Evolutionary conservation across 2,113 vertebrate species (phyloP).

Genomic region (Limanda limanda): DNA sequence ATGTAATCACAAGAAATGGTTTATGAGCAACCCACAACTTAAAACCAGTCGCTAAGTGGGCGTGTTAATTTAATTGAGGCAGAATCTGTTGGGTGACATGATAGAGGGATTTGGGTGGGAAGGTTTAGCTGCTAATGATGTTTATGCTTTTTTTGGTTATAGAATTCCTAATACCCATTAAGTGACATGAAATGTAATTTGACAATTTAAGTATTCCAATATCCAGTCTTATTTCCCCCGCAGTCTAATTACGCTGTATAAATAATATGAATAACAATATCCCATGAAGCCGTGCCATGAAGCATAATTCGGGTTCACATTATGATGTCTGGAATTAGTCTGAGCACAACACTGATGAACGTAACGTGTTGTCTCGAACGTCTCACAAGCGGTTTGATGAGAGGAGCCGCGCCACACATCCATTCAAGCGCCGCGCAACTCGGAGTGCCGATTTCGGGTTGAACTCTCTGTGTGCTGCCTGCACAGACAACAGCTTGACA

Average conservation of each 20-base stretch:
- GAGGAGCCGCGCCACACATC: conserved; percentile 35
- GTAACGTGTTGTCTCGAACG: conserved; percentile 10
- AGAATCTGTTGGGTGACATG: conserved; percentile 55
- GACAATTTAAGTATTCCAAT: conserved; percentile 31
- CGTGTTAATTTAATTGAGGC: conserved; percentile 57
- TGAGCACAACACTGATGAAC: background rate
- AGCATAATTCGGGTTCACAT: background rate
- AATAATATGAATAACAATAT: conserved; percentile 4
- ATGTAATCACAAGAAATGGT: conserved; percentile 6
- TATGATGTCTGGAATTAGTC: background rate
- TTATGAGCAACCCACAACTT: conserved; percentile 5
- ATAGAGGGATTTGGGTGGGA: conserved; percentile 54
- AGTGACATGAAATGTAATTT: conserved; percentile 59
- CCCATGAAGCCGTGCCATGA: background rate
- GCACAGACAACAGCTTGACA: conserved; percentile 82
- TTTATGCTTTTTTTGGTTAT: conserved; percentile 49
- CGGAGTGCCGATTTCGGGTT: conserved; percentile 57
- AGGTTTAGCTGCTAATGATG: conserved; percentile 53
- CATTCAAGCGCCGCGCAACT: conserved; percentile 46
- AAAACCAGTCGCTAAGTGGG: conserved; percentile 51
- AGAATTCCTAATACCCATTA: conserved; percentile 52
- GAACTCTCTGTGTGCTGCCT: conserved; percentile 79
- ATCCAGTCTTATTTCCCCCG: background rate
- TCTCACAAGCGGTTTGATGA: conserved; percentile 4
- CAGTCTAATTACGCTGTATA: background rate